phyloP scores from a whole-genome alignment of 2,113 vertebrate genomes.

The Gallinago media region DNA sequence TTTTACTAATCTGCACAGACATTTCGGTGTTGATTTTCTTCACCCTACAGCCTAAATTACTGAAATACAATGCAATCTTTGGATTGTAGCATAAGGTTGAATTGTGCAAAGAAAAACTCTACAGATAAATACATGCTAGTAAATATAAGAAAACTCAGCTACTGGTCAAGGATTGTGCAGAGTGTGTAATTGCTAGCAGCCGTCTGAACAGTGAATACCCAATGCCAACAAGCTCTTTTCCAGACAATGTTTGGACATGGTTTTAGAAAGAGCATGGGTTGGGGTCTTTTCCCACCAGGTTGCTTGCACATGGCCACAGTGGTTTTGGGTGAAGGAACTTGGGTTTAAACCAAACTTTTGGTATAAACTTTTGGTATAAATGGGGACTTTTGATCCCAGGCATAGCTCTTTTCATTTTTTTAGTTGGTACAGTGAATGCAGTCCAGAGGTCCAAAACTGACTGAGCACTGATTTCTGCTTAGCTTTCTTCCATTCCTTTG shows the following conservation, averaged over 20 bases:
- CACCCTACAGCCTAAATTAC: background rate
- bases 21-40: background rate
- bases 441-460: background rate
- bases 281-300: background rate
- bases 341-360: too few species aligned
- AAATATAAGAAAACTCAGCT: background rate
- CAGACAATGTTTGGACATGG: accelerated
- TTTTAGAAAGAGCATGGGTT: background rate
- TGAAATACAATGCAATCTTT: background rate
- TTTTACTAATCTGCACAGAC: background rate
- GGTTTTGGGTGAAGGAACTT: background rate
- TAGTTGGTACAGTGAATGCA: background rate
- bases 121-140: background rate
- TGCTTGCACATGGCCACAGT: background rate
- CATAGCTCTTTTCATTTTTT: background rate
- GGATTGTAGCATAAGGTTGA: background rate
- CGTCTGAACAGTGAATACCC: background rate
- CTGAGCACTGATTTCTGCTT: background rate
- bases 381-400: background rate
- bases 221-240: background rate
- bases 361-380: too few species aligned
- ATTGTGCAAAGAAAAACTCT: background rate
- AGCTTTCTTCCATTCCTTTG: background rate
- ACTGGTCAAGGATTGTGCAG: background rate
- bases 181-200: background rate